Base-by-base conservation (phyloP, 2,113 vertebrate species). In the Cepphus grylle region DNA sequence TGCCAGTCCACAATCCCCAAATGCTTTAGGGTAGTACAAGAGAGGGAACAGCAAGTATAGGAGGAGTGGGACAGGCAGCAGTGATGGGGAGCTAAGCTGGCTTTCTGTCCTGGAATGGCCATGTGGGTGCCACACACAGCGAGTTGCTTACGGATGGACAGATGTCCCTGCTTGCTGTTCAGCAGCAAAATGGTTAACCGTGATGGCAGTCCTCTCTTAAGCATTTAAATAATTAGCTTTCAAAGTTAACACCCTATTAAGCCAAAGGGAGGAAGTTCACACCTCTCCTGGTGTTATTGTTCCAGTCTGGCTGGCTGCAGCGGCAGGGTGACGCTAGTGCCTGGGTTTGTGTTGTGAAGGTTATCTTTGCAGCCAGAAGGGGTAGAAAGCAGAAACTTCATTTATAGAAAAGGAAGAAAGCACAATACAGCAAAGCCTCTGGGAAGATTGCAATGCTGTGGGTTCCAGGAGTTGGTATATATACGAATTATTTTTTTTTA, bases 211-310 rank as follows among this genome's bases (percentile, higher is more conserved):
- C 71, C 59, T 84, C 50, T 74, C 32, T 40, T 55, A 84, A 82
- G 38, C 17, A 65, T 80, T 97, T 94, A 78, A 93, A 80, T 92
- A 95, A 96, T 97, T 92, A 82, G 52, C 78, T 92, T 52, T 86
- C 77, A 89, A 91, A 72, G 87, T 86, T 95, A 82, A 95, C 97
- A 96, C 87, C 61, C 86, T 95, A 85, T 89, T 77, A 96, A 96
- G 85, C 87, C 88, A 88, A 95, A 74, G 62, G 61, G 87, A 96
- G 93, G 97, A 98, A 96, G 92, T 96, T 97, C 96, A 92, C 81
- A 97, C 92, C 69, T 96, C 96, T 95, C 36, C 83, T 81, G 77
- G 15, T 62, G 73, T 88, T 96, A 94, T 94, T 97, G 76, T 97
- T 97, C 90, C 70, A 90, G 93, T 40, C 80, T 83, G 59, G 55